Conservation (phyloP, 2,888 invertebrate species). For the Antheraea assamensis region DNA sequence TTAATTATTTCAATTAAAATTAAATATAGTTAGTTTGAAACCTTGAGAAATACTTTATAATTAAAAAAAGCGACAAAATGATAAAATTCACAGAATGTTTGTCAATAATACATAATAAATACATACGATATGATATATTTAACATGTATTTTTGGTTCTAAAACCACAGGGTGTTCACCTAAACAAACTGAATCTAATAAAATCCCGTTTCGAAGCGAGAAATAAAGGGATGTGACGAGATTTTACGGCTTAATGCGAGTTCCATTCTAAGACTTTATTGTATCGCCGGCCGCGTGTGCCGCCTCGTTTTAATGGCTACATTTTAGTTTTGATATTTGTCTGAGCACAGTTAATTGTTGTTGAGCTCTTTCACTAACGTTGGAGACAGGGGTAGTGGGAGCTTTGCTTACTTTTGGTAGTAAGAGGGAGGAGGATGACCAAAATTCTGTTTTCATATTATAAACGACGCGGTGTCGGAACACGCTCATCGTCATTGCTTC, state of each 20-base stretch:
- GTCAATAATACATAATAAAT: too few relatives aligned
- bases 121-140: too few relatives aligned
- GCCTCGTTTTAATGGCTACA: not conserved
- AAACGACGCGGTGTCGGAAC: too few relatives aligned
- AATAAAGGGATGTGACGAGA: conserved; percentile 10
- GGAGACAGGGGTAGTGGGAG: not conserved
- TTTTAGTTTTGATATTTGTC: conserved; percentile 7
- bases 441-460: too few relatives aligned
- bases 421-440: too few relatives aligned
- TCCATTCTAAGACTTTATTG: conserved; percentile 7
- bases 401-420: too few relatives aligned
- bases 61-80: too few relatives aligned
- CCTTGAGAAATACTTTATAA: too few relatives aligned
- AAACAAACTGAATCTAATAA: not conserved
- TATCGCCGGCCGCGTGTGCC: not conserved
- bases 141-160: not conserved
- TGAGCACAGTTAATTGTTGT: not conserved
- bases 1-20: too few relatives aligned
- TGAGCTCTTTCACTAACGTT: not conserved
- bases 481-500: too few relatives aligned
- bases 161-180: not conserved
- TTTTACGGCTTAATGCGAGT: conserved; percentile 12
- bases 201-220: not conserved
- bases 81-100: too few relatives aligned
- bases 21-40: too few relatives aligned